These are phyloP conservation scores for Charina bottae DNA, from an alignment of 2,113 vertebrate species.

Conservation along the genomic window DNA sequence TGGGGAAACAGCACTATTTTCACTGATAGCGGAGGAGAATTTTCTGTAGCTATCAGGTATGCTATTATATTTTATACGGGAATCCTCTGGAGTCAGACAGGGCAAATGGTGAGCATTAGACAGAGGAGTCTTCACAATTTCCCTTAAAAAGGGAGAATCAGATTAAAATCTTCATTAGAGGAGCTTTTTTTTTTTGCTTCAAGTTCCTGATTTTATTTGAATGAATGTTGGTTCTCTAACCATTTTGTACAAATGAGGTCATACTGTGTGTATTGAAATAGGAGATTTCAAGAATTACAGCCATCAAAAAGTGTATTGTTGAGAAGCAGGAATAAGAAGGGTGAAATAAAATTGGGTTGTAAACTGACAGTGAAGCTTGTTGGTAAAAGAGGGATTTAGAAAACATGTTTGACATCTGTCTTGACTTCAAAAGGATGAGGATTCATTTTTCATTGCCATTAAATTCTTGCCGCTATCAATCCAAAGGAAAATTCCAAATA, in stretches of 20 bases:
- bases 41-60: background rate
- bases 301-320: background rate
- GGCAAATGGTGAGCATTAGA: background rate
- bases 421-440: rapidly evolving
- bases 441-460: background rate
- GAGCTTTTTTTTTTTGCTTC: background rate
- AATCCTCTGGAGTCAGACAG: background rate
- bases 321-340: background rate
- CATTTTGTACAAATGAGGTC: background rate
- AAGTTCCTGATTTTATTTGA: background rate
- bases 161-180: background rate
- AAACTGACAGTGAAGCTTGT: background rate
- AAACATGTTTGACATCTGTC: background rate
- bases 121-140: background rate
- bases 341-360: background rate
- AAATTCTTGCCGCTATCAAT: background rate
- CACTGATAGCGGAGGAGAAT: background rate
- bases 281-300: background rate
- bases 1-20: background rate
- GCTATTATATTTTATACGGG: too few relatives aligned
- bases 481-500: background rate
- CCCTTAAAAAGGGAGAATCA: background rate
- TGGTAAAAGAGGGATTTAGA: background rate
- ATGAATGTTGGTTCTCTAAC: background rate
- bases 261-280: background rate